Percentiles rank a stretch among this genome's conserved stretches.
These are phyloP conservation scores for Leucoraja ocellata DNA, from an alignment of 2,797 vertebrate genomes.

Conservation along the genomic window DNA sequence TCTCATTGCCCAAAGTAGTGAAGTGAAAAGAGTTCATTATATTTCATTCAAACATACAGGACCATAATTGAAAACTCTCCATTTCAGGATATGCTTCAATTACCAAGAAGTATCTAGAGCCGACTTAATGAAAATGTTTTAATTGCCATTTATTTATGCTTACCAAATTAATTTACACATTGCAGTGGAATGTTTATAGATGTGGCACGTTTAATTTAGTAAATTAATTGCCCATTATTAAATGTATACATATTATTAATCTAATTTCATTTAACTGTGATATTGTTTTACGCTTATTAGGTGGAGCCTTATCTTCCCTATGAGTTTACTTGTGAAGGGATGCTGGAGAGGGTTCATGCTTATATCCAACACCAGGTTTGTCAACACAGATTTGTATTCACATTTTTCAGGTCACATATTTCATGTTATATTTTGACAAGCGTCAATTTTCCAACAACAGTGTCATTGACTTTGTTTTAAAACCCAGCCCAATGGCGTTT, in stretches of 20 bases:
- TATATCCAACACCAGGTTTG: slow-evolving; percentile 90
- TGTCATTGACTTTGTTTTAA: neutral
- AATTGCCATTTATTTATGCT: slow-evolving; percentile 46
- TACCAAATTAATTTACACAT: slow-evolving; percentile 46
- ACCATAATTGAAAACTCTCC: slow-evolving; percentile 57
- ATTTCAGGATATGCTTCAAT: slow-evolving; percentile 50
- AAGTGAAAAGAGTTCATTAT: slow-evolving; percentile 54
- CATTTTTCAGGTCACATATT: neutral
- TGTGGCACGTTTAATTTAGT: slow-evolving; percentile 43
- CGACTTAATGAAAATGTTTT: slow-evolving; percentile 51
- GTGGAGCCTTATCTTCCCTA: slow-evolving; percentile 87
- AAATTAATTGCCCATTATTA: neutral
- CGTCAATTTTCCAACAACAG: neutral
- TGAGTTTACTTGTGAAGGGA: slow-evolving; percentile 86
- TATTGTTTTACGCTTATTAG: slow-evolving; percentile 51
- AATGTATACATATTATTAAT: neutral
- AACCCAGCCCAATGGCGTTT: neutral
- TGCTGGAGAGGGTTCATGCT: slow-evolving; percentile 84
- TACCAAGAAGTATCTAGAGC: slow-evolving; percentile 49
- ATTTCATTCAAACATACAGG: slow-evolving; percentile 54
- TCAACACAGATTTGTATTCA: neutral
- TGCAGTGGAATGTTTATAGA: slow-evolving; percentile 43
- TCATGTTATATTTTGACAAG: neutral
- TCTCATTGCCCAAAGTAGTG: slow-evolving; percentile 49
- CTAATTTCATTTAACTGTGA: neutral